A percentile compares a stretch with the other conserved stretches of the same genome.
Conservation (phyloP, 2,797 vertebrate genomes). For the Phalanger gymnotis region DNA sequence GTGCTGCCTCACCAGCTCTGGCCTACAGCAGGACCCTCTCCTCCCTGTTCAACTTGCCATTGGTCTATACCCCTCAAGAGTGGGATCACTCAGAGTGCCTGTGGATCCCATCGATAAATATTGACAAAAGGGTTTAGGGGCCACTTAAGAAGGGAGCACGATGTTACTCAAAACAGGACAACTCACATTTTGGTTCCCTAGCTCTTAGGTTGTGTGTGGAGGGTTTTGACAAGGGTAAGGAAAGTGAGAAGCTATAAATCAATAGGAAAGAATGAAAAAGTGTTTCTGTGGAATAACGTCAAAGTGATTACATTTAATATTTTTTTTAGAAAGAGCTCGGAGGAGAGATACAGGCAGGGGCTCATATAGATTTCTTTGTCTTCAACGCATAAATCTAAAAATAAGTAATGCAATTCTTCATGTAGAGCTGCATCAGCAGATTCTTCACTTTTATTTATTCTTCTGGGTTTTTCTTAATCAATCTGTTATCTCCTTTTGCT, state of each 20-base stretch:
- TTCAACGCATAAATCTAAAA: constrained; percentile 81
- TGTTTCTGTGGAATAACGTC: constrained; percentile 78
- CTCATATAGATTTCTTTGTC: constrained; percentile 83
- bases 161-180: constrained; percentile 81
- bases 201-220: constrained; percentile 68
- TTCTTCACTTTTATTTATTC: constrained; percentile 82
- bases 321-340: constrained; percentile 55
- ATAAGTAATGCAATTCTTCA: constrained; percentile 78
- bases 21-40: constrained; percentile 84
- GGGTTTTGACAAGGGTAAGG: constrained; percentile 81
- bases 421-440: constrained; percentile 76
- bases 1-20: constrained; percentile 83
- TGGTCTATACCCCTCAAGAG: constrained; percentile 85
- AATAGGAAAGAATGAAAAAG: constrained; percentile 81
- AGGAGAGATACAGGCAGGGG: constrained; percentile 67
- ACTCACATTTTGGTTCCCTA: constrained; percentile 77
- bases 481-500: constrained; percentile 69
- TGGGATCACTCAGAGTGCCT: constrained; percentile 90
- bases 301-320: constrained; percentile 71
- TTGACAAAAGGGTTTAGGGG: constrained; percentile 89
- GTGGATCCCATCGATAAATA: constrained; percentile 94
- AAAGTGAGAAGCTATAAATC: constrained; percentile 83
- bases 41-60: constrained; percentile 73
- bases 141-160: constrained; percentile 86
- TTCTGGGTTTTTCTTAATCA: constrained; percentile 76